Base-by-base conservation (phyloP, 2,113 vertebrate genomes). In the Phodopus roborovskii region DNA sequence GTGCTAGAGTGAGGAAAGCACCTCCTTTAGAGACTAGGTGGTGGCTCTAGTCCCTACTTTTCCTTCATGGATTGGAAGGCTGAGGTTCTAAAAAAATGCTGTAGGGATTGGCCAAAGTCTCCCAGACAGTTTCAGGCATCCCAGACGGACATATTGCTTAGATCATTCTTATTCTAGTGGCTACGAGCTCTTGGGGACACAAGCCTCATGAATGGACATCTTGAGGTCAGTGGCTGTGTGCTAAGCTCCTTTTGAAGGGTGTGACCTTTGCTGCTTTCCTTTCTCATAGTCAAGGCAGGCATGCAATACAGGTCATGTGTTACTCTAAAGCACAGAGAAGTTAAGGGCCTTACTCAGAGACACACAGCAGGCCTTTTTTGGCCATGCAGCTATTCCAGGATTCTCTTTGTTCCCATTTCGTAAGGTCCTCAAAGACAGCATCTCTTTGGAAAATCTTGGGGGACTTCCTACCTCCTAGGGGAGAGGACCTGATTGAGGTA, bases 281-380 rank as follows among this genome's bases (percentile, higher is more conserved):
- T 53, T 39, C 70, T n/a, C 62, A 60, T 33, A 33, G 74, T 75
- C 28, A 39, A 77, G 39, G 28, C 6, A 66, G 26, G 4, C 50
- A 77, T 56, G 19, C 42, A 77, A 78, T 53, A 24, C 20, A 78
- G 74, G 3, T 8, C 56, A 53, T 73, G 13, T 73, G 60, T 26
- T 42, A 68, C 56, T 74, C 53, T 56, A 17, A 58, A n/a, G 6
- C 42, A 68, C 97, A 70, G 93, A 88, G 94, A 91, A 39, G 64
- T 66, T 87, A 33, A 50, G 0, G 4, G 28, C 33, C 83, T 77
- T 50, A 26, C 0, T 58, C 28, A 64, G n/a, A 56, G 60, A 16
- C 64, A 68, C 62, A 79, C 82, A n/a, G 82, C 91, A 56, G 7
- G 16, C 12, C 11, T 83, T 42, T 45, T n/a, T 48, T 30, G 17